Base-by-base conservation (phyloP, 2,888 invertebrate genomes). In the Dolichopus griseipennis region DNA sequence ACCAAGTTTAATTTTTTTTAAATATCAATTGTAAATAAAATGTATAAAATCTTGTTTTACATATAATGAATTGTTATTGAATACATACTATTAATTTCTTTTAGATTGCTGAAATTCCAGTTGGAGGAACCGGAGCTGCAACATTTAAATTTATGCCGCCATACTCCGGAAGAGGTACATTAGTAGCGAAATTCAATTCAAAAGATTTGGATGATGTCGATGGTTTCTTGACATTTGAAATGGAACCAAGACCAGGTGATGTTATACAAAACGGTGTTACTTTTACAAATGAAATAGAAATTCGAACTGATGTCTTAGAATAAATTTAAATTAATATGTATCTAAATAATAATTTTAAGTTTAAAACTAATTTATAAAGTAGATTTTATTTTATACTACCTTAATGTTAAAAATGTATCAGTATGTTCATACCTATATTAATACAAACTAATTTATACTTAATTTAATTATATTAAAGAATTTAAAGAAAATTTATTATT, bases 181-280 rank as follows among this genome's bases (percentile, higher is more conserved):
- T 96, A 71, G 88, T 90, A 33, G 94, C 91, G 22, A 95, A 94
- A 78, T 96, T 96, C 80, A 85, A 86, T 66, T 92, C 93, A 15
- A 92, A 90, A 75, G 93, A 96, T 79, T 84, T 97, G 74, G 88
- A 89, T 71, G 95, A 96, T 77, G 92, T 95, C 2, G 95, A 95
- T 76, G 95, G 96, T 1, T 93, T 90, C 80, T 79, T 89, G n/a
- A 86, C 89, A 66, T 88, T 92, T 73, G 87, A 87, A 81, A 90
- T 93, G 9, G 83, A 83, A 71, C 82, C 81, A 0, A 72, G 77
- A 61, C 78, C 79, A 0, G 78, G 77, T 63, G 81, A 81, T 73
- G 70, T 80, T 22, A 69, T 79, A n/a, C 75, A 74, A 62, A 78
- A 77, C 72, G 77, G 73, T 7, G 74, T 73, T 66, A 72, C 74